Evolutionary conservation across 2,113 vertebrate species (phyloP).

Genomic region (Anthoscopus minutus): DNA sequence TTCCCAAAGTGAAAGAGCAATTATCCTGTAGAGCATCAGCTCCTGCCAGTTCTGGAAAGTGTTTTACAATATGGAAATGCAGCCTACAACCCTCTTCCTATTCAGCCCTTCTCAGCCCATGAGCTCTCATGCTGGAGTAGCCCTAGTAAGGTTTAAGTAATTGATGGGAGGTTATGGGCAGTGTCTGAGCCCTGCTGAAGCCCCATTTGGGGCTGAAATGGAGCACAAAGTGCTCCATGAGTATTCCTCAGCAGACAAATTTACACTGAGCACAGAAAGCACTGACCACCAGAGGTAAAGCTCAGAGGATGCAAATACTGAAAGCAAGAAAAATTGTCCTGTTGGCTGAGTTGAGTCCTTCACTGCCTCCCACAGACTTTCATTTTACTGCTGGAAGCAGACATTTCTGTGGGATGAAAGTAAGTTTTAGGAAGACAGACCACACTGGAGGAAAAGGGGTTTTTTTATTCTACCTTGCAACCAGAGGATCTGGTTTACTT

Average conservation of each 20-base stretch:
- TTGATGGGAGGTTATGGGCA: neutral
- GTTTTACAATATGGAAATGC: neutral
- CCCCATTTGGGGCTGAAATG: neutral
- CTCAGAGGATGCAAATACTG: neutral
- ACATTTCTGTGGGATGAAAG: neutral
- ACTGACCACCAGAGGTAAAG: neutral
- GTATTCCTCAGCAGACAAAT: neutral
- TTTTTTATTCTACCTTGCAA: neutral
- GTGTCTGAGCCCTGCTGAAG: neutral
- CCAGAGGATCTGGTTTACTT: neutral
- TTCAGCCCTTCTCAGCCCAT: neutral
- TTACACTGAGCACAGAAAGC: neutral
- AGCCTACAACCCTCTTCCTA: neutral
- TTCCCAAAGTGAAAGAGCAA: neutral
- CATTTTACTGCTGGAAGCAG: neutral
- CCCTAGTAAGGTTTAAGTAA: neutral
- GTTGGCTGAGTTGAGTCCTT: neutral
- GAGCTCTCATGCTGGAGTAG: accelerated
- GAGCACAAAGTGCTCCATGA: neutral
- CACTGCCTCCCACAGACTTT: neutral
- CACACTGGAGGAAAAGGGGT: neutral
- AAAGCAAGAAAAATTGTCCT: neutral
- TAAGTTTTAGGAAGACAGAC: neutral
- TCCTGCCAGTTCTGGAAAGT: neutral
- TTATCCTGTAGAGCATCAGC: neutral